A percentile compares a stretch with the other conserved stretches of the same genome.
Conservation (phyloP, 1,140 invertebrate genomes). For the Halesus radiatus region DNA sequence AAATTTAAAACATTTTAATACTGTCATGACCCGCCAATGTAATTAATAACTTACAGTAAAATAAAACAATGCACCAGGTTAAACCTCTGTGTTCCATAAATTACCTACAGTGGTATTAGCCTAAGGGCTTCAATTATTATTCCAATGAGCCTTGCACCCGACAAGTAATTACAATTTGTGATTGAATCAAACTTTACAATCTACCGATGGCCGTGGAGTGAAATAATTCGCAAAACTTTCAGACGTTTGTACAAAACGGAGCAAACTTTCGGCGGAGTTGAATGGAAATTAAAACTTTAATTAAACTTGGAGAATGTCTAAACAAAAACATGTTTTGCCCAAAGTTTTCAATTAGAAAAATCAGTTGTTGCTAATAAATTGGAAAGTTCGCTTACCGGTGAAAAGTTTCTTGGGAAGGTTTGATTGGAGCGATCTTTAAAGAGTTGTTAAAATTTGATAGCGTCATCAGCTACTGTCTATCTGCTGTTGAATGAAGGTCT, state of each 20-base stretch:
- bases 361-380: conserved; percentile 28
- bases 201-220: not conserved
- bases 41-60: no score
- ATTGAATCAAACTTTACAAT: conserved; percentile 24
- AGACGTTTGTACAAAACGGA: conserved; percentile 17
- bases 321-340: conserved; percentile 20
- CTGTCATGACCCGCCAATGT: no score
- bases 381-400: conserved; percentile 9
- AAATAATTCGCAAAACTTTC: conserved; percentile 14
- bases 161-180: not conserved
- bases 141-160: no score
- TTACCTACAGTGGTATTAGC: no score
- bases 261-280: conserved; percentile 7
- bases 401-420: conserved; percentile 1
- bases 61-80: no score
- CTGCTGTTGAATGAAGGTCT: no score
- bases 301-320: conserved; percentile 28
- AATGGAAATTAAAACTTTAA: conserved; percentile 30
- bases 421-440: conserved; percentile 8
- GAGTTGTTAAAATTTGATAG: not conserved
- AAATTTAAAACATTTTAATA: no score
- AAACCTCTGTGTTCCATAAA: no score
- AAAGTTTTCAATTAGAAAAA: conserved; percentile 31
- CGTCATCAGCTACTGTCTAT: no score
- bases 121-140: no score